Conservation (phyloP, 2,113 vertebrate genomes). For the Martes martes region DNA sequence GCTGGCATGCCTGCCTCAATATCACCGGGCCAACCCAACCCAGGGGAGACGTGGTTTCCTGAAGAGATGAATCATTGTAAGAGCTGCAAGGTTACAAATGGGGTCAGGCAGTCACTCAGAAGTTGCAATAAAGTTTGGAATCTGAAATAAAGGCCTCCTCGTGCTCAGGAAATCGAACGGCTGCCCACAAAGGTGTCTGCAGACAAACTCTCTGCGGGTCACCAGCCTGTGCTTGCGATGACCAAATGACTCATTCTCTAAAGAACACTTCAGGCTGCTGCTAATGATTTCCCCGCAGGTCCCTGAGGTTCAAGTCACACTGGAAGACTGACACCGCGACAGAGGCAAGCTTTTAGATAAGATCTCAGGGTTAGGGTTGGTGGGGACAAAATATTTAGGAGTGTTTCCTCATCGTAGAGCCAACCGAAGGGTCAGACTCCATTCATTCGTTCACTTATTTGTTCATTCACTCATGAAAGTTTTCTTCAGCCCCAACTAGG, state of each 20-base stretch:
- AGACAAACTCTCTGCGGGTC: constrained; percentile 81
- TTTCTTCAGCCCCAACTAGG: not conserved
- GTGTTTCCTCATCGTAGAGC: not conserved
- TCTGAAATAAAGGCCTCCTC: constrained; percentile 75
- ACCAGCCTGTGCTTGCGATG: constrained; percentile 57
- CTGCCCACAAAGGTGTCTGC: constrained; percentile 80
- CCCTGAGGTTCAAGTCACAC: constrained; percentile 7
- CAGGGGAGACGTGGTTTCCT: constrained; percentile 72
- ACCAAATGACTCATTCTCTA: constrained; percentile 72
- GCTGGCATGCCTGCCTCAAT: not conserved
- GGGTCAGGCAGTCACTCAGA: constrained; percentile 76
- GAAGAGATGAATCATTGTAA: constrained; percentile 77
- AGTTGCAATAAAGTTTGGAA: constrained; percentile 79
- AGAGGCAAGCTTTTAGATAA: constrained; percentile 26
- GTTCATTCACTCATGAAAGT: not conserved
- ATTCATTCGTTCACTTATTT: not conserved
- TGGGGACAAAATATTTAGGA: not conserved
- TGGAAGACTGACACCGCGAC: not conserved
- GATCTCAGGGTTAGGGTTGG: not conserved
- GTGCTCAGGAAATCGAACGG: constrained; percentile 81
- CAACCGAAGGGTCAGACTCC: not conserved
- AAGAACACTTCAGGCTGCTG: constrained; percentile 57
- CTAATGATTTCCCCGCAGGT: constrained; percentile 70
- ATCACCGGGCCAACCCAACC: constrained; percentile 46
- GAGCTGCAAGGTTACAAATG: constrained; percentile 51